phyloP scores from a whole-genome alignment of 2,888 invertebrate genomes.

The Hirtodrosophila alboralis region DNA sequence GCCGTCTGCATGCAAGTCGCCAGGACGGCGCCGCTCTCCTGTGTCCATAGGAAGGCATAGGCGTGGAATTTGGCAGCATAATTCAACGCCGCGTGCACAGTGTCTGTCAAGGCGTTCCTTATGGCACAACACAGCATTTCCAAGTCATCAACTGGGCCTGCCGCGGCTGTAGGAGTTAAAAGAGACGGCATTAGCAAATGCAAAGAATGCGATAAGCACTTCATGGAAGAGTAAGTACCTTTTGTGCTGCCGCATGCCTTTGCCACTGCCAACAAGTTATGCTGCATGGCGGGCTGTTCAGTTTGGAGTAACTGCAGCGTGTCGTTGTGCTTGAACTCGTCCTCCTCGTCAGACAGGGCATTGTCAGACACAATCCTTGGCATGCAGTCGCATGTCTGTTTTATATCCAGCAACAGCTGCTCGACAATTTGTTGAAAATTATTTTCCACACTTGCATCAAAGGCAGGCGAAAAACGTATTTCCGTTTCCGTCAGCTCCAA shows the following conservation, averaged over 20 bases:
- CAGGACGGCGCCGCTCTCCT: slow-evolving; percentile 68
- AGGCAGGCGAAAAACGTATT: slow-evolving; percentile 90
- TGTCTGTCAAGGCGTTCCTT: slow-evolving; percentile 62
- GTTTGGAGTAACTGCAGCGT: slow-evolving; percentile 1
- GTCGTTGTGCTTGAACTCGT: slow-evolving; percentile 11
- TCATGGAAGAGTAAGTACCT: slow-evolving; percentile 25
- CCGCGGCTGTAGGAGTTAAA: not conserved
- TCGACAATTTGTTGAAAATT: slow-evolving; percentile 90
- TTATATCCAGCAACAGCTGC: slow-evolving; percentile 91
- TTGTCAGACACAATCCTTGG: slow-evolving; percentile 87
- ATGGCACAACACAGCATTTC: slow-evolving; percentile 66
- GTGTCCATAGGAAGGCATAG: slow-evolving; percentile 80
- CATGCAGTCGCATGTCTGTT: slow-evolving; percentile 90
- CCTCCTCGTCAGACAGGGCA: slow-evolving; percentile 80
- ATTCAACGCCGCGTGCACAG: slow-evolving; percentile 69
- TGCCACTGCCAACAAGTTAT: slow-evolving; percentile 7
- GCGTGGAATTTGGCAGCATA: slow-evolving; percentile 80
- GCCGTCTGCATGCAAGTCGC: slow-evolving; percentile 64
- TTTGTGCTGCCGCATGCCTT: slow-evolving; percentile 18
- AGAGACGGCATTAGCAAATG: slow-evolving; percentile 16
- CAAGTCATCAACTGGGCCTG: slow-evolving; percentile 55
- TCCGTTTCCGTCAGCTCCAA: slow-evolving; percentile 89
- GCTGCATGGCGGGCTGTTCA: slow-evolving; percentile 18
- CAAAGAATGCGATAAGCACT: slow-evolving; percentile 29
- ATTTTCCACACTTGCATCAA: slow-evolving; percentile 87